These are phyloP conservation scores for Dolomedes plantarius DNA, from an alignment of 2,888 invertebrate genomes.

Conservation along the genomic window DNA sequence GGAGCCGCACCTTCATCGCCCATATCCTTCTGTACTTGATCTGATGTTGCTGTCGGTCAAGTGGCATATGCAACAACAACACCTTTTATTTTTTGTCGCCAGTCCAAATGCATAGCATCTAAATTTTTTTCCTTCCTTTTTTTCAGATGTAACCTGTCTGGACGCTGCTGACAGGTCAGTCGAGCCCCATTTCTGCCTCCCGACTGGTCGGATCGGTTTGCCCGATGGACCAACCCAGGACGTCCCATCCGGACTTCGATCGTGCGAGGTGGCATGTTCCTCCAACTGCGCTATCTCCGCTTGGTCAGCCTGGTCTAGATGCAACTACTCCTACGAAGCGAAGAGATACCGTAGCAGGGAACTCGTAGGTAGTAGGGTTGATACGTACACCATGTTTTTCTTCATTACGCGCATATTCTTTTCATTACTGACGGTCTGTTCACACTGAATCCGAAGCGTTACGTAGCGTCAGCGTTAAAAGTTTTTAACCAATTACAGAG, in stretches of 20 bases:
- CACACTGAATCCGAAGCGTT: no score
- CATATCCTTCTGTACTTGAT: no score
- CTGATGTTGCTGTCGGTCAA: no score
- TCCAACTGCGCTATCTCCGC: constrained; percentile 39
- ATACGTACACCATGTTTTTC: neutral
- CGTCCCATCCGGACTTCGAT: constrained; percentile 42
- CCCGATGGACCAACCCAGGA: neutral
- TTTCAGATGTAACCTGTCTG: constrained; percentile 48
- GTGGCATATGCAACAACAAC: no score
- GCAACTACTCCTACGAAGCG: constrained; percentile 26
- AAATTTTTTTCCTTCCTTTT: no score
- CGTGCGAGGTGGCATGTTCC: constrained; percentile 51
- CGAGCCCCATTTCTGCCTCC: constrained; percentile 30
- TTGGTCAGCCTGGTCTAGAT: constrained; percentile 46
- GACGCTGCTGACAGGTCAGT: neutral
- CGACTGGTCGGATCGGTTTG: neutral
- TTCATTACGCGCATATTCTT: no score
- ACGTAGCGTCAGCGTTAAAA: no score
- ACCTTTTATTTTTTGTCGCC: no score
- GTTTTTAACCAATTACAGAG: no score
- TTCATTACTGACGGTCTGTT: no score
- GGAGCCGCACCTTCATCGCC: no score
- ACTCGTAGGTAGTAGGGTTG: constrained; percentile 46
- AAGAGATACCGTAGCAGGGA: constrained; percentile 36
- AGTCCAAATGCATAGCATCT: no score